Conservation (phyloP, 2,888 invertebrate genomes). For the Cheilosia impressa region DNA sequence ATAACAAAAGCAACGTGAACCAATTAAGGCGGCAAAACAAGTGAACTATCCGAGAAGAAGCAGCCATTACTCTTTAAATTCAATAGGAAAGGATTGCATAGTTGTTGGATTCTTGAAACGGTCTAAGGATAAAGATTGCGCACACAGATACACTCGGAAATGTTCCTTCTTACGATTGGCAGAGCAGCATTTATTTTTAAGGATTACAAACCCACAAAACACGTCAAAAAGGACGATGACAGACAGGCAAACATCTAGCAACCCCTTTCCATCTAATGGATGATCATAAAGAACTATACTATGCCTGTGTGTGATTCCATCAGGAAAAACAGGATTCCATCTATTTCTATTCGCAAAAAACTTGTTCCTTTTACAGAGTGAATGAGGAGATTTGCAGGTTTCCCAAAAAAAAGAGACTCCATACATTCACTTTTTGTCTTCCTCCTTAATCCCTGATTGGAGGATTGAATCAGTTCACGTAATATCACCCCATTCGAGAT, state of each 20-base stretch:
- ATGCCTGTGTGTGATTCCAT: slow-evolving; percentile 39
- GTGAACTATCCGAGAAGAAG: slow-evolving; percentile 52
- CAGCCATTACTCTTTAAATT: slow-evolving; percentile 34
- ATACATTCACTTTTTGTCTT: background rate
- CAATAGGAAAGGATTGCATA: slow-evolving; percentile 35
- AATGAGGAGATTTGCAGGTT: slow-evolving; percentile 57
- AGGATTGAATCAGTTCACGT: slow-evolving; percentile 67
- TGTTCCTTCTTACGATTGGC: slow-evolving; percentile 32
- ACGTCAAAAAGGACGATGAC: slow-evolving; percentile 53
- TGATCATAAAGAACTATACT: slow-evolving; percentile 15
- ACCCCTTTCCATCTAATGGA: slow-evolving; percentile 57
- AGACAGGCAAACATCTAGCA: slow-evolving; percentile 49
- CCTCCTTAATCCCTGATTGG: slow-evolving; percentile 63
- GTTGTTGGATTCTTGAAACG: background rate
- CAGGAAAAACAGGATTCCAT: slow-evolving; percentile 62
- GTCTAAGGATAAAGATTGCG: slow-evolving; percentile 37
- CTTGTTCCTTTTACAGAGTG: slow-evolving; percentile 37
- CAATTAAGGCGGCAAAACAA: slow-evolving; percentile 67
- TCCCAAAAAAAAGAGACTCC: slow-evolving; percentile 12
- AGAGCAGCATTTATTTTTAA: slow-evolving; percentile 24
- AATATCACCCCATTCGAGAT: slow-evolving; percentile 64
- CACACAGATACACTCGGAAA: slow-evolving; percentile 37
- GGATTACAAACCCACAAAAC: slow-evolving; percentile 73
- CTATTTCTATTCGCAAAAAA: slow-evolving; percentile 59
- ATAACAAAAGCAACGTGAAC: slow-evolving; percentile 55